phyloP scores from a whole-genome alignment of 2,888 invertebrate species.

The Papilio demoleus region DNA sequence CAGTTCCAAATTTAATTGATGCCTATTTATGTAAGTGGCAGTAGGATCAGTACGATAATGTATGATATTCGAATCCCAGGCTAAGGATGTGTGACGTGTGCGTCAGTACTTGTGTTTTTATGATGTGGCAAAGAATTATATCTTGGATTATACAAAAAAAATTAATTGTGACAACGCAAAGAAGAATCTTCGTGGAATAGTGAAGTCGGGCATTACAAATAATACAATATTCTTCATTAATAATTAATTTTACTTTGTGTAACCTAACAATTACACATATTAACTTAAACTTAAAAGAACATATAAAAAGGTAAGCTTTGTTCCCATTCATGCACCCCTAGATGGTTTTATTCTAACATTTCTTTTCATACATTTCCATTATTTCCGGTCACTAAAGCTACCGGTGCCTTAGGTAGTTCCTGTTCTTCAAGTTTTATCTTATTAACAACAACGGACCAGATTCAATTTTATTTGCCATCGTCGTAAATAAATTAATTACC shows the following conservation, averaged over 20 bases:
- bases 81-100: too few relatives aligned
- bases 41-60: background rate
- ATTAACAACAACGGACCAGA: conserved; percentile 14
- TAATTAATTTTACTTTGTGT: too few relatives aligned
- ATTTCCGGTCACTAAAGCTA: conserved; percentile 7
- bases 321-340: background rate
- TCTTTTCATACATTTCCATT: conserved; percentile 10
- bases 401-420: conserved; percentile 1
- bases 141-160: too few relatives aligned
- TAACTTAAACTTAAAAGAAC: too few relatives aligned
- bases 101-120: too few relatives aligned
- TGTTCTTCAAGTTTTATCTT: conserved; percentile 1
- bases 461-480: conserved; percentile 16
- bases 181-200: too few relatives aligned
- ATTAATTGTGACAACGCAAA: too few relatives aligned
- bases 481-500: conserved; percentile 1
- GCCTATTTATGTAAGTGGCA: background rate
- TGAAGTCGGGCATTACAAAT: too few relatives aligned
- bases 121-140: too few relatives aligned
- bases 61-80: background rate
- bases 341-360: background rate
- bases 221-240: too few relatives aligned
- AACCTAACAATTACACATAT: too few relatives aligned
- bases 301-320: too few relatives aligned
- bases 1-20: background rate